A percentile compares a stretch with the other conserved stretches of the same genome.
Evolutionary conservation across 64 coral and sea anemone species (phyloP).

Genomic region (Montipora sp.): DNA sequence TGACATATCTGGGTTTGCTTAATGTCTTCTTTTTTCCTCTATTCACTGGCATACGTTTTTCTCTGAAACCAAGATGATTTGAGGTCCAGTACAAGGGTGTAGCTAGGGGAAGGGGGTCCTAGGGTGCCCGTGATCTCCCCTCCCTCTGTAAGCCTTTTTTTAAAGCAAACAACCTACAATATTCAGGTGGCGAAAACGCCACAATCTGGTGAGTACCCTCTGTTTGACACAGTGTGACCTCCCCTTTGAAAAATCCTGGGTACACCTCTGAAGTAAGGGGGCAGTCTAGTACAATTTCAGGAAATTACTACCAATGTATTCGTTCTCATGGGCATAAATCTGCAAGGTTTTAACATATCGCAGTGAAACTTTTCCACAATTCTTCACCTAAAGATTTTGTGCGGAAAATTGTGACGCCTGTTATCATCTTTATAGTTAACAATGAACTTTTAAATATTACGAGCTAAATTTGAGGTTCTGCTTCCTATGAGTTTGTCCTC

Average conservation of each 20-base stretch:
- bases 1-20: constrained; percentile 50
- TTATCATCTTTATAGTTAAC: background rate
- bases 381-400: constrained; percentile 29
- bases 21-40: constrained; percentile 21
- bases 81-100: background rate
- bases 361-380: constrained; percentile 36
- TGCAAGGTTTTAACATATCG: constrained; percentile 31
- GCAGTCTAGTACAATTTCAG: constrained; percentile 31
- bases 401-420: constrained; percentile 2
- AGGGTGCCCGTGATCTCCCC: too few species aligned
- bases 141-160: too few species aligned
- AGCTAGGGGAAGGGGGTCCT: too few species aligned
- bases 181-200: too few species aligned
- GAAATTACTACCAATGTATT: constrained; percentile 35
- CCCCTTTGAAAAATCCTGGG: too few species aligned
- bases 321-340: constrained; percentile 17
- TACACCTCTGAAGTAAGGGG: background rate
- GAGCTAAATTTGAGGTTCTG: constrained; percentile 37
- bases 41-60: constrained; percentile 46
- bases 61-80: constrained; percentile 46
- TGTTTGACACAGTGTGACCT: too few species aligned
- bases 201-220: too few species aligned
- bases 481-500: constrained; percentile 24
- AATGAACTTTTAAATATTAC: constrained; percentile 31
- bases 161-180: too few species aligned